Evolutionary conservation across 2,888 invertebrate species (phyloP), one percentile per base, ranked within the genome.

Genomic region (Lampropteryx suffumata): DNA sequence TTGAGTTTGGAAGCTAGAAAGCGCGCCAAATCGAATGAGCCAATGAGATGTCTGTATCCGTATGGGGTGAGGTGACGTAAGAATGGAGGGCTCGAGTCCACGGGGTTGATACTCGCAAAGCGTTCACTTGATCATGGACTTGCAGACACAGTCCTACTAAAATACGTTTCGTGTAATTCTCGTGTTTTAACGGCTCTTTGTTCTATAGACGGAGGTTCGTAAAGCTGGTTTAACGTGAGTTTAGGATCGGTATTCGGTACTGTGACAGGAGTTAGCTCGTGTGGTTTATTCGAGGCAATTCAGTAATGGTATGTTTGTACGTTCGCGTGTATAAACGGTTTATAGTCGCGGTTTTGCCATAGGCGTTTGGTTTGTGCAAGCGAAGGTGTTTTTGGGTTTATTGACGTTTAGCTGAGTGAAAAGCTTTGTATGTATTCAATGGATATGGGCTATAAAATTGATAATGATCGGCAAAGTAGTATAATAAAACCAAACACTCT

Each of bases 11-110:
- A 61, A 55, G 50, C 59, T 59, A 77, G 80, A 90, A 90, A 90
- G 89, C 89, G 89, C 90, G 90, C 81, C 86, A 90, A 90, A 89
- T 59, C 65, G 81, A 84, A 86, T 65, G 50, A 55, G 60, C 85
- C 84, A 85, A 84, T 87, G 49, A 59, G 71, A 43, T 55, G 46
- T 64, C 68, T 55, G 61, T 51, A 65, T 76, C 69, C 1, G 69
- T 76, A 82, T 90, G 87, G 90, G 90, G 90, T 90, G 90, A 90
- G 86, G 82, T 89, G 90, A 88, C 86, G 89, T 85, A 84, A 84
- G 78, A 70, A 72, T 62, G 64, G 73, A 70, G 76, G 73, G 70
- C 69, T 76, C 64, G 78, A 72, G 70, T 68, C 69, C 79, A 71
- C 79, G 81, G 89, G 89, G 88, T 88, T 88, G 89, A 82, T 82